These are phyloP conservation scores for Leptopilina syphax DNA, from an alignment of 2,888 invertebrate genomes.

Conservation along the genomic window DNA sequence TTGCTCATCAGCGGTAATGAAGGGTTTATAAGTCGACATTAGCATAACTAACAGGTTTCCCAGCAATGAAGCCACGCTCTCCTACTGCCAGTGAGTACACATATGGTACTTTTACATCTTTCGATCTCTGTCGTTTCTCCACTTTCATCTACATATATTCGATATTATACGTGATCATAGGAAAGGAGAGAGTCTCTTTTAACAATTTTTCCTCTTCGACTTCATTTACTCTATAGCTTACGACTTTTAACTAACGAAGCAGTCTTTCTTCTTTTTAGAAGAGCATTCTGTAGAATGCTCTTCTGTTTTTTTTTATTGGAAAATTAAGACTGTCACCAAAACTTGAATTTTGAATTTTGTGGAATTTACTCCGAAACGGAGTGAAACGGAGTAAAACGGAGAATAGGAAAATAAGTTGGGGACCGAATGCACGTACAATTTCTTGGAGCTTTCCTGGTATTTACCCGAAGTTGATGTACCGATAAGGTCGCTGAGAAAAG, in stretches of 20 bases:
- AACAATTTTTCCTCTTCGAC: neutral
- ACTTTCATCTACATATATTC: slow-evolving; percentile 22
- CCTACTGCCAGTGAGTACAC: slow-evolving; percentile 30
- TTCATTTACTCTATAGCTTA: no score
- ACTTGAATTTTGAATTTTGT: no score
- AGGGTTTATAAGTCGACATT: slow-evolving; percentile 75
- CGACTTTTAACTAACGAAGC: no score
- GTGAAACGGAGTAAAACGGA: no score
- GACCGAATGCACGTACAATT: neutral
- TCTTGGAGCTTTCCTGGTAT: slow-evolving; percentile 19
- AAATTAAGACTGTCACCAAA: no score
- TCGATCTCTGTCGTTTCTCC: neutral
- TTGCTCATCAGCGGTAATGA: slow-evolving; percentile 75
- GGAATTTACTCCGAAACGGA: no score
- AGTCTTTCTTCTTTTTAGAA: no score
- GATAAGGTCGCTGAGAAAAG: slow-evolving; percentile 41
- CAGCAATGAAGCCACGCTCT: slow-evolving; percentile 38
- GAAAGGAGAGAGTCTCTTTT: slow-evolving; percentile 5
- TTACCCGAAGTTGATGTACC: slow-evolving; percentile 15
- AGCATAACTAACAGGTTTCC: slow-evolving; percentile 75
- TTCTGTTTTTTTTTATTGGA: no score
- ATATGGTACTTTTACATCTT: slow-evolving; percentile 6
- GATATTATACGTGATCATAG: slow-evolving; percentile 30
- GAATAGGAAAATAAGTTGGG: no score
- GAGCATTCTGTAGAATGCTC: no score